Evolutionary conservation across 2,888 invertebrate species (phyloP).

Genomic region (Osedax frankpressi): DNA sequence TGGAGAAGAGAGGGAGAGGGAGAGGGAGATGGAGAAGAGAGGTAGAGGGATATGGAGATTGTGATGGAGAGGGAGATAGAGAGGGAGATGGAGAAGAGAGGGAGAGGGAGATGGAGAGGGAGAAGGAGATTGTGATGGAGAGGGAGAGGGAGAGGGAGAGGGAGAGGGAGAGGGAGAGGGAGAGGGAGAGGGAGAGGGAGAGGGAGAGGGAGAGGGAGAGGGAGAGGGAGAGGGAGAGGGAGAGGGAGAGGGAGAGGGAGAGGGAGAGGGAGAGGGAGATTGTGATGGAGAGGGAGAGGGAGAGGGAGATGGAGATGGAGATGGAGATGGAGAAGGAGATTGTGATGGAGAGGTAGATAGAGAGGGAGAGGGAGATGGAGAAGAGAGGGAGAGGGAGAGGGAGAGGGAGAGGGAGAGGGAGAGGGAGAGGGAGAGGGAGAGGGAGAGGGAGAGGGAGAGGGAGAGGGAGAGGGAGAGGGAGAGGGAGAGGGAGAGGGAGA

Average conservation of each 20-base stretch:
- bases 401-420: slow-evolving; percentile 4
- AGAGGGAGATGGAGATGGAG: slow-evolving; percentile 8
- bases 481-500: background rate
- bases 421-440: background rate
- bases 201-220: background rate
- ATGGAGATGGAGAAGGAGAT: background rate
- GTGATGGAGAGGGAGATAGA: too few relatives aligned
- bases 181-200: background rate
- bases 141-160: too few relatives aligned
- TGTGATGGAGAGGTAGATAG: slow-evolving; percentile 5
- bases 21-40: slow-evolving; percentile 13
- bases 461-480: slow-evolving; percentile 11
- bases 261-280: background rate
- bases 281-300: background rate
- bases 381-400: slow-evolving; percentile 19
- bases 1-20: too few relatives aligned
- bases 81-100: too few relatives aligned
- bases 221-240: slow-evolving; percentile 10
- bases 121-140: too few relatives aligned
- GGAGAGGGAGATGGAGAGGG: too few relatives aligned
- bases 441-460: background rate
- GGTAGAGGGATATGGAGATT: too few relatives aligned
- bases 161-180: slow-evolving; percentile 14
- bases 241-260: background rate
- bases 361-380: slow-evolving; percentile 15